A percentile compares a stretch with the other conserved stretches of the same genome.
Evolutionary conservation across 1,140 invertebrate species (phyloP).

Genomic region (Drosophila equinoxialis): DNA sequence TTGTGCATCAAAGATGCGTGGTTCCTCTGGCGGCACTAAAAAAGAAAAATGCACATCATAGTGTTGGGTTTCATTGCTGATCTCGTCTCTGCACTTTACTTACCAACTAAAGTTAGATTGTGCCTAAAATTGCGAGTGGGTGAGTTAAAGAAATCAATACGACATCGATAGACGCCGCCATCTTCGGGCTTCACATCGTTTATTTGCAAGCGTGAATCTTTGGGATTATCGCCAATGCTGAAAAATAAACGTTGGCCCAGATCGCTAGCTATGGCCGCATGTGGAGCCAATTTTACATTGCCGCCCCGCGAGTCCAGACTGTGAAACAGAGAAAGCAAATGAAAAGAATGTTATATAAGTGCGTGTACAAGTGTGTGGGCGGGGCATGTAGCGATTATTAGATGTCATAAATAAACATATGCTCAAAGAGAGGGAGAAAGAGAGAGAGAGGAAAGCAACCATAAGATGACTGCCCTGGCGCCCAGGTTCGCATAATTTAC

Average conservation of each 20-base stretch:
- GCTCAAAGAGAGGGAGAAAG: conserved; percentile 21
- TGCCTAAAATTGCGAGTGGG: conserved; percentile 93
- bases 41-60: conserved; percentile 41
- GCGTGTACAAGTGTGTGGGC: conserved; percentile 55
- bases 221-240: conserved; percentile 87
- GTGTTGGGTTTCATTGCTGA: too few relatives aligned
- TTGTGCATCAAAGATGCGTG: conserved; percentile 91
- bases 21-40: conserved; percentile 90
- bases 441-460: conserved; percentile 8
- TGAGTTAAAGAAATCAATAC: conserved; percentile 93
- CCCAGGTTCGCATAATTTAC: conserved; percentile 71
- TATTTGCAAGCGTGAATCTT: conserved; percentile 88
- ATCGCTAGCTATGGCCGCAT: conserved; percentile 90
- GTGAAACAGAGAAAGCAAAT: conserved; percentile 54
- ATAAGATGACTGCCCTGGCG: conserved; percentile 52
- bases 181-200: conserved; percentile 88
- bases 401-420: conserved; percentile 80
- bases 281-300: conserved; percentile 86
- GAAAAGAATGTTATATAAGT: conserved; percentile 32
- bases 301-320: conserved; percentile 91
- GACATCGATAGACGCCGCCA: conserved; percentile 91
- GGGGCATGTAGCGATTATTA: conserved; percentile 69
- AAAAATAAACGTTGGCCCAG: conserved; percentile 90
- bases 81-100: conserved; percentile 75
- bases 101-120: conserved; percentile 93